Evolutionary conservation across 1,140 invertebrate genomes (phyloP), one percentile per base, ranked within the genome.

Genomic region (Musca domestica): DNA sequence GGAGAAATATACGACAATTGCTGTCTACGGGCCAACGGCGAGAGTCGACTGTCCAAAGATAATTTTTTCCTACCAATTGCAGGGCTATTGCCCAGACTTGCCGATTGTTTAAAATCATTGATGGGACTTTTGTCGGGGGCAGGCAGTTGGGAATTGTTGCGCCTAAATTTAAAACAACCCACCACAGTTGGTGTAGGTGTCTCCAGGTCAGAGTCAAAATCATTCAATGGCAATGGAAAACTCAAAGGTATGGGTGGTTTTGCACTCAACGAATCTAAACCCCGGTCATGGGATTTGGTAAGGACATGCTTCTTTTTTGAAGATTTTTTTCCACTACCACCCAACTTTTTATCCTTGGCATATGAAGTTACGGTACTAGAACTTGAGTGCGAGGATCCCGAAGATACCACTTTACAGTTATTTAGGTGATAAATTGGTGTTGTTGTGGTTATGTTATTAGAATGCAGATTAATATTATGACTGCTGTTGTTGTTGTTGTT

Each of bases 41-140:
- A 54, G 12, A 65, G 19, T 61, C 70, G 51, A 61, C 76, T 80
- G 48, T 80, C 77, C 64, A 80, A 73, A 17, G 77, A 79, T 15
- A 75, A 73, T 52, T 80, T 80, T 19, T 80, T 80, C 1, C 77
- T 69, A 0, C 77, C 77, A 2, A 80, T 74, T 0, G 77, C 77
- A 0, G 77, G 77, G 67, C 77, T 80, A 12, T 80, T 80, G n/a
- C 74, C 77, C 23, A 80, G 70, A 48, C 77, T 80, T 64, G 74
- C 76, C 6, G 63, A 68, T n/a, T 52, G 15, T 3, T 58, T 46
- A 4, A 69, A 51, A 17, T 68, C 69, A 30, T 66, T 67, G 4
- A 66, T 19, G 12, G 69, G 69, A 67, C 65, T 67, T 15, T 58
- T 66, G 20, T 70, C 69, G 15, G 23, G 25, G 49, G 46, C 5